Percentiles rank a stretch among this genome's conserved stretches.
These are phyloP conservation scores for Stegana nigrithorax DNA, from an alignment of 2,888 invertebrate genomes.

Conservation along the genomic window DNA sequence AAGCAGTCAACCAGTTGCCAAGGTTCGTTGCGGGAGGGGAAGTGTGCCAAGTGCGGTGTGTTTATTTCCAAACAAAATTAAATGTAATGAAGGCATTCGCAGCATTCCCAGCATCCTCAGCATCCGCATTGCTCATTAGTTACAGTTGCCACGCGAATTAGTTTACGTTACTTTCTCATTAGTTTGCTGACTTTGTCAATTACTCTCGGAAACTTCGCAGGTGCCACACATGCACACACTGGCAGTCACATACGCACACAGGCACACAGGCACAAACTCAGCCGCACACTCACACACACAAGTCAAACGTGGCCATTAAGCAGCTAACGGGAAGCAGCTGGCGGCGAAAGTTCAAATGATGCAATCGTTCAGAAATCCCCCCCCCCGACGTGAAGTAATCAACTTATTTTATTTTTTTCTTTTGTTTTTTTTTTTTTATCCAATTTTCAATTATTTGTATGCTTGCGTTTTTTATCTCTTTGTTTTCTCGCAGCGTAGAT, in stretches of 20 bases:
- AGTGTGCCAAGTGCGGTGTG: no score
- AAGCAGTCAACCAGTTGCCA: no score
- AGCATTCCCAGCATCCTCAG: no score
- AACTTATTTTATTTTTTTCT: not conserved
- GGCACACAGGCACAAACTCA: not conserved
- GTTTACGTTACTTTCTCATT: not conserved
- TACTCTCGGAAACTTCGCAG: not conserved
- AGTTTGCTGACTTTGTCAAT: not conserved
- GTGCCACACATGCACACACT: not conserved
- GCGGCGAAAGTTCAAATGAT: not conserved
- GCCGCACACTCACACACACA: not conserved
- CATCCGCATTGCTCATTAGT: not conserved
- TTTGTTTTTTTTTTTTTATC: no score
- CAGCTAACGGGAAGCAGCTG: not conserved
- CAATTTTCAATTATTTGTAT: no score
- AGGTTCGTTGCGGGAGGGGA: no score
- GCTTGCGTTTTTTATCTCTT: no score
- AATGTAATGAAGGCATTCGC: no score
- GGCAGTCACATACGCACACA: not conserved
- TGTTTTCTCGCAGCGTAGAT: no score
- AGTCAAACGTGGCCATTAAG: not conserved
- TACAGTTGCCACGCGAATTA: not conserved
- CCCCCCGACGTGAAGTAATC: no score
- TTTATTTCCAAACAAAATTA: no score
- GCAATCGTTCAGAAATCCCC: no score